Conservation (phyloP, 2,113 vertebrate genomes). For the Hylia prasina region DNA sequence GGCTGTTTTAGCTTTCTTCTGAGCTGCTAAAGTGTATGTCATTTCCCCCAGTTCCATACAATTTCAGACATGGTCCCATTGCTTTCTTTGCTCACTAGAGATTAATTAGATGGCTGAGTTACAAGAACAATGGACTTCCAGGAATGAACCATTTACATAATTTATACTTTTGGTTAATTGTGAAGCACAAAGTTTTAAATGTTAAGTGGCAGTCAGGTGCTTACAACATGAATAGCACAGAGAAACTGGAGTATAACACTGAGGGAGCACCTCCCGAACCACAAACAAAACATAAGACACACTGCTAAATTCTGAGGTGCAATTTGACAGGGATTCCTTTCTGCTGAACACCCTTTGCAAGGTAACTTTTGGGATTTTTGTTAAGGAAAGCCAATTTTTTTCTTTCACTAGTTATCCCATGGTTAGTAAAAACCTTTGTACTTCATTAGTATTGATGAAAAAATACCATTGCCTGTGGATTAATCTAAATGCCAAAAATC, state of each 20-base stretch:
- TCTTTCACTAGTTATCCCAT: neutral
- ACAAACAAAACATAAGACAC: neutral
- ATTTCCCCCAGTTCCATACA: neutral
- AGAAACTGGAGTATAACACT: neutral
- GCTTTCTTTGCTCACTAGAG: neutral
- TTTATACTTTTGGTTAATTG: neutral
- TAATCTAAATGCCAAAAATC: neutral
- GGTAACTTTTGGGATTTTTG: neutral
- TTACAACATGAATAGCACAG: neutral
- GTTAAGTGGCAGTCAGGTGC: neutral
- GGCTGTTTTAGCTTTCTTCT: neutral
- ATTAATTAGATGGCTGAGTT: neutral
- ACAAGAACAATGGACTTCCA: neutral
- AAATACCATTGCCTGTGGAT: neutral
- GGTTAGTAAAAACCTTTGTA: neutral
- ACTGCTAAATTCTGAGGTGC: neutral
- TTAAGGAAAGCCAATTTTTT: neutral
- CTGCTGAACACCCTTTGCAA: neutral
- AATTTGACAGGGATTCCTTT: neutral
- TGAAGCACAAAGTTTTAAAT: neutral
- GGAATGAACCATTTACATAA: neutral
- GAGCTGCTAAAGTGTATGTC: neutral
- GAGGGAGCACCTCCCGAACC: neutral
- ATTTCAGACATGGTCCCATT: neutral
- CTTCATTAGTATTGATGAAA: neutral